A percentile compares a stretch with the other conserved stretches of the same genome.
Evolutionary conservation across 1,140 invertebrate species (phyloP).

Genomic region (Drosophila subpulchrella): DNA sequence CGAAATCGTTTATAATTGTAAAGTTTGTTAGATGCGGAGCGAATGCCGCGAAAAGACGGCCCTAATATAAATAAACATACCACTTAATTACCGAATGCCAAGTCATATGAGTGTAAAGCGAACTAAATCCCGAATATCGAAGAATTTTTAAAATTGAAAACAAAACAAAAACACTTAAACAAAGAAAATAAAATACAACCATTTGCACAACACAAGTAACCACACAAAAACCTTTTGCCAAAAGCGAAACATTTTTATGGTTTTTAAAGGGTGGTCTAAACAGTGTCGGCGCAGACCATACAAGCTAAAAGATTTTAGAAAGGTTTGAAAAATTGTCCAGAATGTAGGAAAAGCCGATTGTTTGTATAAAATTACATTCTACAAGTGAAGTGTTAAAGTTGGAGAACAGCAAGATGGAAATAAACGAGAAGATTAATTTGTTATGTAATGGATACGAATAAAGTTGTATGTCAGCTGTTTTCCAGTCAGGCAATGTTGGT

Average conservation of each 20-base stretch:
- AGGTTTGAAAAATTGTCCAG: slow-evolving; percentile 4
- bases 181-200: slow-evolving; percentile 36
- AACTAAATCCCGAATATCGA: slow-evolving; percentile 57
- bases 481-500: slow-evolving; percentile 68
- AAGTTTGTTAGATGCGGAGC: slow-evolving; percentile 29
- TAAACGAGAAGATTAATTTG: slow-evolving; percentile 13
- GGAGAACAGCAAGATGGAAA: slow-evolving; percentile 16
- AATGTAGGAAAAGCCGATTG: slow-evolving; percentile 3
- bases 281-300: slow-evolving; percentile 7
- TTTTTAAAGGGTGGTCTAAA: slow-evolving; percentile 40
- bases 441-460: slow-evolving; percentile 36
- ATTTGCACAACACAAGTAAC: slow-evolving; percentile 36
- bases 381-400: slow-evolving; percentile 46
- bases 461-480: slow-evolving; percentile 36
- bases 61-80: slow-evolving; percentile 28
- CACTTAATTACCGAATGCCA: slow-evolving; percentile 52
- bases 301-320: slow-evolving; percentile 9
- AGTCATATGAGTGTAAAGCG: slow-evolving; percentile 59
- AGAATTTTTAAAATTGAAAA: slow-evolving; percentile 49
- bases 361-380: slow-evolving; percentile 47
- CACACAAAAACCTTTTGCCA: slow-evolving; percentile 17
- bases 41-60: neutral
- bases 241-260: slow-evolving; percentile 39
- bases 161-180: slow-evolving; percentile 33
- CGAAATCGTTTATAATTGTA: slow-evolving; percentile 52